Evolutionary conservation across 2,113 vertebrate genomes (phyloP).

Genomic region (Lepus americanus): DNA sequence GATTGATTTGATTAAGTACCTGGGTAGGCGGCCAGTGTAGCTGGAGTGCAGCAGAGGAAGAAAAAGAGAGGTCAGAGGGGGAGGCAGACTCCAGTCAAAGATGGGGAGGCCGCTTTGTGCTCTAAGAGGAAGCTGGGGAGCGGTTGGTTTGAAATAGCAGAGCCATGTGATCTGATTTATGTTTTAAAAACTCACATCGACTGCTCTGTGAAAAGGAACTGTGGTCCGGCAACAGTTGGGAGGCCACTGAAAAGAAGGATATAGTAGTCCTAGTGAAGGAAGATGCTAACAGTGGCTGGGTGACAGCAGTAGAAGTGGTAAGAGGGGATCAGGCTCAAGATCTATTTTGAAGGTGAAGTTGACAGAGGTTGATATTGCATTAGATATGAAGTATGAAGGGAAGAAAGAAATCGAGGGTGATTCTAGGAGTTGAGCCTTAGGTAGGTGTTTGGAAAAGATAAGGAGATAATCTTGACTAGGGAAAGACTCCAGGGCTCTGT

Average conservation of each 20-base stretch:
- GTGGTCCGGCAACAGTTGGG: background rate
- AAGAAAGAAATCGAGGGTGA: background rate
- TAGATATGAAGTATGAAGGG: background rate
- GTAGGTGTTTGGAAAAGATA: background rate
- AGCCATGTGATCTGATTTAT: background rate
- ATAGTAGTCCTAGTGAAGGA: background rate
- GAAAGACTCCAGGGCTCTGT: background rate
- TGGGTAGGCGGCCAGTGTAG: background rate
- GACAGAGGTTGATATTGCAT: background rate
- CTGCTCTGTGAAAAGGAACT: background rate
- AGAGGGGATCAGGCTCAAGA: background rate
- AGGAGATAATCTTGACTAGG: background rate
- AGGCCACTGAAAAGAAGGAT: background rate
- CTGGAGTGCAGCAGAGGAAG: background rate
- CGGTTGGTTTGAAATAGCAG: background rate
- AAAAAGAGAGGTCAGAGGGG: background rate
- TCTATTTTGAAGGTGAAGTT: background rate
- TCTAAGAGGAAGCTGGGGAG: background rate
- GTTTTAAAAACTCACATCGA: background rate
- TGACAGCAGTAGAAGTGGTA: background rate
- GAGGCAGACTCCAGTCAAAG: background rate
- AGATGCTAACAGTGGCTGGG: background rate
- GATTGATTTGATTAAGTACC: background rate
- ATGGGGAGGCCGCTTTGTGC: background rate
- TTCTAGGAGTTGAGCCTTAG: background rate